Evolutionary conservation across 2,888 invertebrate species (phyloP), one percentile per base, ranked within the genome.

Genomic region (Eumerus sabulonum): DNA sequence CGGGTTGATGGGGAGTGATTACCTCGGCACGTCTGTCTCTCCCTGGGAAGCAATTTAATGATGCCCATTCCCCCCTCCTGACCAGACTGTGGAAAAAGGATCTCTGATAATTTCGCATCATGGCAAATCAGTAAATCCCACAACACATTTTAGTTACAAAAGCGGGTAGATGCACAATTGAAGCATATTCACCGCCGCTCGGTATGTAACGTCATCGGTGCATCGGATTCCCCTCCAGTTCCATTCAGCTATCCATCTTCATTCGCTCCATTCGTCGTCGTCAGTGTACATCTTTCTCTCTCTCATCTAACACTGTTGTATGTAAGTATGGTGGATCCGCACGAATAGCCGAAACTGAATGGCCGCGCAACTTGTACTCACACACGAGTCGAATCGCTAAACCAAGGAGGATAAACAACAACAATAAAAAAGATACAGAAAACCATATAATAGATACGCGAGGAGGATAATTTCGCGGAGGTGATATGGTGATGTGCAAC

Each of bases 401-500:
- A 60, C 67, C 67, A 62, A 47, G 40, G 45, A 73, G 68, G 74
- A 63, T 59, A 74, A 50, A 72, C 72, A 74, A 68, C 74, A 74
- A 79, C 73, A n/a, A n/a, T n/a, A 27, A 27, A 27, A 27, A 27
- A 27, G 27, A 73, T 73, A 56, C 70, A 73, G 51, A 38, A 70
- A 70, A 64, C 27, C 3, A 40, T 40, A 40, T 56, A 82, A 70
- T 62, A 68, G 72, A 79, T 71, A 70, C 71, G 67, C 71, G 72
- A 66, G 59, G 73, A 73, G 77, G 82, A 82, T 82, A 82, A 82
- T 82, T 81, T 76, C 71, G 82, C 82, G 76, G 74, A 82, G 82
- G 81, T 82, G 81, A 76, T 74, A 77, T 73, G 81, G 77, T 82
- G 82, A 82, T 83, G 82, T 82, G 77, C 82, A 82, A 82, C 81